Conservation (phyloP, 2,113 vertebrate species). For the Ibidorhyncha struthersii region DNA sequence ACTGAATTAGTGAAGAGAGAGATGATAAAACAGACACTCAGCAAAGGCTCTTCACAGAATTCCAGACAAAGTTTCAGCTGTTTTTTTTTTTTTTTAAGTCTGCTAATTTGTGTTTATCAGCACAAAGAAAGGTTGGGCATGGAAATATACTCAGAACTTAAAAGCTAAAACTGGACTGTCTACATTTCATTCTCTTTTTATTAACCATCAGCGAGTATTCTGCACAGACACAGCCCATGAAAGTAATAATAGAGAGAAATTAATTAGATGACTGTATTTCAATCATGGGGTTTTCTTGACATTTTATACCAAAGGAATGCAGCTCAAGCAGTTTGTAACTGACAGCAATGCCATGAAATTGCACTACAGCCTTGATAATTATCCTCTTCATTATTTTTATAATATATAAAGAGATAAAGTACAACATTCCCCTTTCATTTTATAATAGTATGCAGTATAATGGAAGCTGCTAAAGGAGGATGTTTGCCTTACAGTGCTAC, state of each 20-base stretch:
- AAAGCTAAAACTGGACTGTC: conserved; percentile 35
- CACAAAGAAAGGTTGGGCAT: neutral
- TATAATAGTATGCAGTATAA: conserved; percentile 54
- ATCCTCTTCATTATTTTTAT: conserved; percentile 73
- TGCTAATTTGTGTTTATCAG: conserved; percentile 42
- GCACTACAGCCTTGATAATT: conserved; percentile 65
- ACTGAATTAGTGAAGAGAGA: neutral
- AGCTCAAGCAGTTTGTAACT: conserved; percentile 59
- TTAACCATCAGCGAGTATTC: conserved; percentile 1
- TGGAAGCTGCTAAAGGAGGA: conserved; percentile 21
- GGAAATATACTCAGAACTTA: conserved; percentile 25
- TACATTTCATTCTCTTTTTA: conserved; percentile 32
- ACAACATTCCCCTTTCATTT: conserved; percentile 51
- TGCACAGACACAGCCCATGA: neutral
- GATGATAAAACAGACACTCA: neutral
- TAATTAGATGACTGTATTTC: conserved; percentile 72
- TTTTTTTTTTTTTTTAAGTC: neutral
- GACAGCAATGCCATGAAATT: conserved; percentile 60
- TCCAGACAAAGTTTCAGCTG: neutral
- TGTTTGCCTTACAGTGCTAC: conserved; percentile 47
- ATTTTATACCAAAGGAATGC: conserved; percentile 55
- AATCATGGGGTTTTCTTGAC: conserved; percentile 56
- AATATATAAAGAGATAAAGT: conserved; percentile 66
- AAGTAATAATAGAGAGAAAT: conserved; percentile 61
- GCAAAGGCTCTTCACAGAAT: neutral